A percentile compares a stretch with the other conserved stretches of the same genome.
Evolutionary conservation across 1,140 invertebrate genomes (phyloP).

Genomic region (Ephestia elutella): DNA sequence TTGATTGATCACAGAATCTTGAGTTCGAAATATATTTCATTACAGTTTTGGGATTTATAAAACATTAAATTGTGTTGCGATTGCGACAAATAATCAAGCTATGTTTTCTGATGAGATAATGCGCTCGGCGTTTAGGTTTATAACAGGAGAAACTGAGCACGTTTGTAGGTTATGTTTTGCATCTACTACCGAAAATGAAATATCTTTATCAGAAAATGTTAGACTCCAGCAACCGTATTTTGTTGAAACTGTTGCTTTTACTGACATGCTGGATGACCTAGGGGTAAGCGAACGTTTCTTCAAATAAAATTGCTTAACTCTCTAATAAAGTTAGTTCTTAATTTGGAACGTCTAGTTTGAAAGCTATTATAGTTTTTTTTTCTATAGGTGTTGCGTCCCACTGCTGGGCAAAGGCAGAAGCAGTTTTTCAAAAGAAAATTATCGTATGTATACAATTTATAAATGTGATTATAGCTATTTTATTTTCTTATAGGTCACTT

Average conservation of each 20-base stretch:
- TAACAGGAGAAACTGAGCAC: conserved; percentile 37
- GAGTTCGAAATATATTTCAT: too few relatives aligned
- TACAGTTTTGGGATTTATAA: too few relatives aligned
- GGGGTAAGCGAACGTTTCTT: conserved; percentile 29
- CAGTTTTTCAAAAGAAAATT: too few relatives aligned
- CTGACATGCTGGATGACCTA: conserved; percentile 38
- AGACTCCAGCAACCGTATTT: conserved; percentile 33
- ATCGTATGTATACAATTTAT: too few relatives aligned
- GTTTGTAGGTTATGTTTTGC: conserved; percentile 57
- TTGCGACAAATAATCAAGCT: too few relatives aligned
- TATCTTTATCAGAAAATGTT: conserved; percentile 32
- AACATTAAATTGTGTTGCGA: too few relatives aligned
- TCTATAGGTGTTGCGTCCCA: background rate
- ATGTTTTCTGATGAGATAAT: conserved; percentile 10
- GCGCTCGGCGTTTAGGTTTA: conserved; percentile 34
- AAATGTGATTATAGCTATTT: background rate
- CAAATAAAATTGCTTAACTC: background rate
- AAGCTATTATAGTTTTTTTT: too few relatives aligned
- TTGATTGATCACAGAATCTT: too few relatives aligned
- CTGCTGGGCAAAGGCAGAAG: too few relatives aligned
- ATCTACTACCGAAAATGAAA: conserved; percentile 27
- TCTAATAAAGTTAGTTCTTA: too few relatives aligned
- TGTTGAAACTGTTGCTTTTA: conserved; percentile 32
- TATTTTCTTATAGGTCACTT: conserved; percentile 32
- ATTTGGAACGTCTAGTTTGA: too few relatives aligned